These are phyloP conservation scores for Synanthedon myopaeformis DNA, from an alignment of 2,888 invertebrate genomes.

Conservation along the genomic window DNA sequence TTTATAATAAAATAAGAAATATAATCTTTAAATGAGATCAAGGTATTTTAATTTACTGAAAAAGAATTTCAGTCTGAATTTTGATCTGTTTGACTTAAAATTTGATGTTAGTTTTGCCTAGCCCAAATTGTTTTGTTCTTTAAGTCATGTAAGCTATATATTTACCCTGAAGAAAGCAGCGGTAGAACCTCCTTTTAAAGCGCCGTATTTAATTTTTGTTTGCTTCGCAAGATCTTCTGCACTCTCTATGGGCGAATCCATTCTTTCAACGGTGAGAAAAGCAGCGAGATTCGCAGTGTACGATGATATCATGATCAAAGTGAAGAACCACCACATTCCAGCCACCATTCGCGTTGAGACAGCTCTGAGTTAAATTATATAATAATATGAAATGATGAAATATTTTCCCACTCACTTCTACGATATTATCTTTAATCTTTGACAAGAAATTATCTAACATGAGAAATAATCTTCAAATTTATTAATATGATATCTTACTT, in stretches of 20 bases:
- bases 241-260: constrained; percentile 95
- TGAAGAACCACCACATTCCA: constrained; percentile 97
- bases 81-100: too few species aligned
- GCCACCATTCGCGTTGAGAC: constrained; percentile 90
- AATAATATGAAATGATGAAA: background rate
- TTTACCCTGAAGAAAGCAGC: constrained; percentile 93
- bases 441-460: background rate
- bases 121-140: background rate
- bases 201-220: constrained; percentile 97
- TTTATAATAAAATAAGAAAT: too few species aligned
- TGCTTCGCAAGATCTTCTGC: constrained; percentile 97
- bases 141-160: constrained; percentile 1
- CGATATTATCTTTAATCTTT: background rate
- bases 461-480: background rate
- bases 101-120: too few species aligned
- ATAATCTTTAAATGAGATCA: too few species aligned
- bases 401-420: background rate
- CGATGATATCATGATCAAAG: constrained; percentile 94
- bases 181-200: constrained; percentile 92
- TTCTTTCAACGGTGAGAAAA: constrained; percentile 90
- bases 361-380: constrained; percentile 67
- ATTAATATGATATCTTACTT: background rate
- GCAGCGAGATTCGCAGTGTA: constrained; percentile 97
- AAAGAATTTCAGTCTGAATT: too few species aligned
- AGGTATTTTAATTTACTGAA: too few species aligned